Conservation (phyloP, 2,797 vertebrate genomes). For the Chelon auratus region DNA sequence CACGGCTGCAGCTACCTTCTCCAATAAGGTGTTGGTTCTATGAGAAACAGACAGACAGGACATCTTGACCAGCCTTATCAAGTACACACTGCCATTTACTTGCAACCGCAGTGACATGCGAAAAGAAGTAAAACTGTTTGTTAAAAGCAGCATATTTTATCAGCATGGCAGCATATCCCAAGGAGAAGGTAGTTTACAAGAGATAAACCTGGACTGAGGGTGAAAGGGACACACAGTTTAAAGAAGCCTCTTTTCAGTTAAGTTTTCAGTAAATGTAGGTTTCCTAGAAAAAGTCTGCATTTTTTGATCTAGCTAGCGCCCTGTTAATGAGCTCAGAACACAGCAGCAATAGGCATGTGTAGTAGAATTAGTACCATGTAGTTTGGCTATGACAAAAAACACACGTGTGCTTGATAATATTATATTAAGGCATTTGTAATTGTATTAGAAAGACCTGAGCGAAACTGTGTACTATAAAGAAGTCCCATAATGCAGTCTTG, state of each 20-base stretch:
- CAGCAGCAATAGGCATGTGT: background rate
- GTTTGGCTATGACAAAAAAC: background rate
- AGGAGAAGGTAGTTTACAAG: background rate
- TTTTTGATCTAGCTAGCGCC: no score
- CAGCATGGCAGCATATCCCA: no score
- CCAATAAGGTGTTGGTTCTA: conserved; percentile 95
- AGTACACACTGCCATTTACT: background rate
- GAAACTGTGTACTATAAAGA: background rate
- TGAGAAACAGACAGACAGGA: conserved; percentile 31
- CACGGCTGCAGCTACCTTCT: conserved; percentile 96
- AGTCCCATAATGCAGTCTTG: no score
- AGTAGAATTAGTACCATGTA: background rate
- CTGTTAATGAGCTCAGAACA: no score
- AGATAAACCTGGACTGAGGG: background rate
- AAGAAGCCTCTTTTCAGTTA: no score
- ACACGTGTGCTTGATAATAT: background rate
- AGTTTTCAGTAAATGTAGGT: no score
- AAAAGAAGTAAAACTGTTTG: no score
- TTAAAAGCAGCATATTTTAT: no score
- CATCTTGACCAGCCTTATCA: background rate
- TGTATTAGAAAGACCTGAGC: background rate
- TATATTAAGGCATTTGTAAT: background rate
- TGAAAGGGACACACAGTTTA: no score
- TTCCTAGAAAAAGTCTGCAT: no score
- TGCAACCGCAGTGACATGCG: background rate